Conservation (phyloP, 2,888 invertebrate species). For the Ligdia adustata region DNA sequence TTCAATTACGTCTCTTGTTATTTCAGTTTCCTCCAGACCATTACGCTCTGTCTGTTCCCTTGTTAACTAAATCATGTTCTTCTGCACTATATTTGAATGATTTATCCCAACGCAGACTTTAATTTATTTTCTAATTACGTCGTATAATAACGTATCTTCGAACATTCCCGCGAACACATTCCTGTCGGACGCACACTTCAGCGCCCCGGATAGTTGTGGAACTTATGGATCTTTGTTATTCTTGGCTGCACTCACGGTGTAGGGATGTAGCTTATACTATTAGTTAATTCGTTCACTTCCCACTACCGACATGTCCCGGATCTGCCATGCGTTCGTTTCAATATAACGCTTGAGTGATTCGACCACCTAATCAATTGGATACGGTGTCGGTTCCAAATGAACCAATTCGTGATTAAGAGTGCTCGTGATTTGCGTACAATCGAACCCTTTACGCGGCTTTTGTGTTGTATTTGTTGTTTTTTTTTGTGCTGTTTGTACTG, state of each 20-base stretch:
- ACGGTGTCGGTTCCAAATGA: constrained; percentile 55
- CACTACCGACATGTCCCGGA: constrained; percentile 36
- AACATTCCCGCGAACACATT: constrained; percentile 36
- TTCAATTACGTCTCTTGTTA: constrained; percentile 56
- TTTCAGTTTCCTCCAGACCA: constrained; percentile 34
- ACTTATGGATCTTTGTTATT: constrained; percentile 42
- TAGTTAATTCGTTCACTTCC: constrained; percentile 59
- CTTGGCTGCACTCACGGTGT: constrained; percentile 35
- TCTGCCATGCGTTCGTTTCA: constrained; percentile 51
- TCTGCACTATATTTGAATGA: constrained; percentile 47
- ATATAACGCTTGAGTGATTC: constrained; percentile 53
- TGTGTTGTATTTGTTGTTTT: constrained; percentile 11
- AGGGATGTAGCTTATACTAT: constrained; percentile 46
- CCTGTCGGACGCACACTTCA: constrained; percentile 34
- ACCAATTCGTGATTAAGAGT: constrained; percentile 44
- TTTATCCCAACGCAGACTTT: constrained; percentile 42
- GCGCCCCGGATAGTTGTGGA: constrained; percentile 33
- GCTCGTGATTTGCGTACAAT: constrained; percentile 53
- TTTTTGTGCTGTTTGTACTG: constrained; percentile 37
- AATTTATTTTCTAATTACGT: constrained; percentile 54
- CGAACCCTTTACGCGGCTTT: constrained; percentile 38
- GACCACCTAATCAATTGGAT: constrained; percentile 62
- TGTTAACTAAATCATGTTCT: constrained; percentile 37
- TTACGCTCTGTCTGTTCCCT: constrained; percentile 31
- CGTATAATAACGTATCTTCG: constrained; percentile 44